phyloP scores from a whole-genome alignment of 2,888 invertebrate genomes.

The Clitarchus hookeri region DNA sequence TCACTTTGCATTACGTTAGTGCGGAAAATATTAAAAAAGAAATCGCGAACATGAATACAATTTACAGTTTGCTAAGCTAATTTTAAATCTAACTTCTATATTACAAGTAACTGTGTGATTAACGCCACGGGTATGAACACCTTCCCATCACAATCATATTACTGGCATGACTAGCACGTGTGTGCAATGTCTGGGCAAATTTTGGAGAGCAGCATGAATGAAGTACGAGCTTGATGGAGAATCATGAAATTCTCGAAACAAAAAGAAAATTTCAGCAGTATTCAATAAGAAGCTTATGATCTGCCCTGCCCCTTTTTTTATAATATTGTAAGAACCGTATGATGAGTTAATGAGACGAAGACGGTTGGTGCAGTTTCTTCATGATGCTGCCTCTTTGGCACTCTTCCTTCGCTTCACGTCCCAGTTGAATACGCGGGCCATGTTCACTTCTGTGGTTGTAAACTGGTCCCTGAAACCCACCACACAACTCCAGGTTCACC shows the following conservation, averaged over 20 bases:
- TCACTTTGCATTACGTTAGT: neutral
- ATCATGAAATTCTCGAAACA: too few relatives aligned
- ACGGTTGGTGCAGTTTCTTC: constrained; percentile 10
- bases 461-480: constrained; percentile 82
- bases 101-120: too few relatives aligned
- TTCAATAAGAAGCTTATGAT: too few relatives aligned
- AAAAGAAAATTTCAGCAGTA: too few relatives aligned
- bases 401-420: constrained; percentile 91
- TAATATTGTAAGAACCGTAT: too few relatives aligned
- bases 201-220: neutral
- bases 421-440: constrained; percentile 98
- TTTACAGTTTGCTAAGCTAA: neutral
- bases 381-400: constrained; percentile 56
- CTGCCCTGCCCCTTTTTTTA: too few relatives aligned
- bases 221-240: neutral
- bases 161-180: neutral
- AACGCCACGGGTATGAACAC: neutral
- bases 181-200: neutral
- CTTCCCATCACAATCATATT: neutral
- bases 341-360: too few relatives aligned
- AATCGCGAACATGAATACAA: neutral
- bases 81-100: too few relatives aligned
- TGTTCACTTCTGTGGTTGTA: constrained; percentile 98
- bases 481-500: neutral
- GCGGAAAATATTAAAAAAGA: neutral